A percentile compares a stretch with the other conserved stretches of the same genome.
Conservation (phyloP, 2,113 vertebrate species). For the Nothobranchius furzeri region DNA sequence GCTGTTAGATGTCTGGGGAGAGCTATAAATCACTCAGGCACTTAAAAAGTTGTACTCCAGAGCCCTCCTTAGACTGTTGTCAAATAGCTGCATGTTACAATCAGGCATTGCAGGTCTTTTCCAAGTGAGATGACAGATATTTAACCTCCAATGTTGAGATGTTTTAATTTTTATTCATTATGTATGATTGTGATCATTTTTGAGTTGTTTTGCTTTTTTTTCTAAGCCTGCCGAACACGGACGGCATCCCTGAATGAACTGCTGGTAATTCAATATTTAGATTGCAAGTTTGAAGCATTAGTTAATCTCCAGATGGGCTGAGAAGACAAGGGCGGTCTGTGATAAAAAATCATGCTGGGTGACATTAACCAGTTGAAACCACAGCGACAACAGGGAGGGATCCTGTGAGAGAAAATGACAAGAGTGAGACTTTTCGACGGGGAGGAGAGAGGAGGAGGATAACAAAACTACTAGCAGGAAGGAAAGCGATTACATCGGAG, state of each 20-base stretch:
- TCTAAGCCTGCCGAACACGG: constrained; percentile 5
- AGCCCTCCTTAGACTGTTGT: constrained; percentile 23
- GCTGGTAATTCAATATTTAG: constrained; percentile 37
- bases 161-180: not conserved
- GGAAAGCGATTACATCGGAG: constrained; percentile 46
- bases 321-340: constrained; percentile 20
- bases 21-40: constrained; percentile 28
- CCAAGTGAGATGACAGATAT: not conserved
- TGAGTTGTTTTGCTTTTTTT: not conserved
- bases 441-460: constrained; percentile 3
- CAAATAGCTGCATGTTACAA: constrained; percentile 29
- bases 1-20: constrained; percentile 9
- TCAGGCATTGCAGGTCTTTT: not conserved
- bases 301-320: constrained; percentile 14
- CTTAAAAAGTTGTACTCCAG: constrained; percentile 19
- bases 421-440: constrained; percentile 14
- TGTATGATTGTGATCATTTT: constrained; percentile 5
- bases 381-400: constrained; percentile 12
- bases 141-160: not conserved
- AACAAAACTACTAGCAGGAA: constrained; percentile 21
- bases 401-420: constrained; percentile 16
- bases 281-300: constrained; percentile 11
- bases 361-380: constrained; percentile 19
- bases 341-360: constrained; percentile 16
- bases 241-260: constrained; percentile 11